Percentiles rank a stretch among this genome's conserved stretches.
phyloP scores from a whole-genome alignment of 2,113 vertebrate species.

The Beaufortia kweichowensis region DNA sequence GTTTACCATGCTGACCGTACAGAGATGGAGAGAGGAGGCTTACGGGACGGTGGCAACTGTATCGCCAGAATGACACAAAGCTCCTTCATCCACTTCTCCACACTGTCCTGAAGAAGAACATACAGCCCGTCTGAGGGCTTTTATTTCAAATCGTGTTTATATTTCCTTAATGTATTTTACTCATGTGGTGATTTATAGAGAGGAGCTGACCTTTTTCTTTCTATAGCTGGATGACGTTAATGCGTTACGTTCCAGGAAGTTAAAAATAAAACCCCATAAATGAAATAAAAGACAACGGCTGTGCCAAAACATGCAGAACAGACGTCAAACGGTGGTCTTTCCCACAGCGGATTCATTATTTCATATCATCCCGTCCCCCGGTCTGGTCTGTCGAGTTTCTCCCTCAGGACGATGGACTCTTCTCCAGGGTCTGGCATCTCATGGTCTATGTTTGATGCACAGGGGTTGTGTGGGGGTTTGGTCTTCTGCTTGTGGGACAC shows the following conservation, averaged over 20 bases:
- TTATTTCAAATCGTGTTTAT: slow-evolving; percentile 5
- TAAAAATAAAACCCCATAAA: slow-evolving; percentile 23
- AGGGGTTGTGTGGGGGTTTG: slow-evolving; percentile 18
- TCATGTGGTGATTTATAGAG: not conserved
- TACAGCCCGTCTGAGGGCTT: not conserved
- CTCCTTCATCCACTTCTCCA: slow-evolving; percentile 45
- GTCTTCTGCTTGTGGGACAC: slow-evolving; percentile 8
- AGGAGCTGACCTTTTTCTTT: not conserved
- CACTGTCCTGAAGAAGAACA: slow-evolving; percentile 23
- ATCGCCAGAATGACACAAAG: slow-evolving; percentile 32
- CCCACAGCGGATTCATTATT: slow-evolving; percentile 20
- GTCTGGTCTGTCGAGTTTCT: slow-evolving; percentile 1
- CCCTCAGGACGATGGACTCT: not conserved
- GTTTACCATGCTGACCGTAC: slow-evolving; percentile 40
- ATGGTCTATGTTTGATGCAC: slow-evolving; percentile 19
- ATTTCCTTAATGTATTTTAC: not conserved
- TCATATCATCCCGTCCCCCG: not conserved
- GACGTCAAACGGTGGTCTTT: slow-evolving; percentile 9
- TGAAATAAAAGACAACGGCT: not conserved
- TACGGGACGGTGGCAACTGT: slow-evolving; percentile 30
- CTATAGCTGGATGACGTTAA: slow-evolving; percentile 9
- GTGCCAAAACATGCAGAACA: slow-evolving; percentile 14
- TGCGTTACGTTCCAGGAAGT: slow-evolving; percentile 1
- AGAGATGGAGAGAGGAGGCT: slow-evolving; percentile 29
- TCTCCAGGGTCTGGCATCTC: slow-evolving; percentile 11